Percentiles rank a stretch among this genome's conserved stretches.
Evolutionary conservation across 2,113 vertebrate genomes (phyloP).

Genomic region (Saguinus imperator): DNA sequence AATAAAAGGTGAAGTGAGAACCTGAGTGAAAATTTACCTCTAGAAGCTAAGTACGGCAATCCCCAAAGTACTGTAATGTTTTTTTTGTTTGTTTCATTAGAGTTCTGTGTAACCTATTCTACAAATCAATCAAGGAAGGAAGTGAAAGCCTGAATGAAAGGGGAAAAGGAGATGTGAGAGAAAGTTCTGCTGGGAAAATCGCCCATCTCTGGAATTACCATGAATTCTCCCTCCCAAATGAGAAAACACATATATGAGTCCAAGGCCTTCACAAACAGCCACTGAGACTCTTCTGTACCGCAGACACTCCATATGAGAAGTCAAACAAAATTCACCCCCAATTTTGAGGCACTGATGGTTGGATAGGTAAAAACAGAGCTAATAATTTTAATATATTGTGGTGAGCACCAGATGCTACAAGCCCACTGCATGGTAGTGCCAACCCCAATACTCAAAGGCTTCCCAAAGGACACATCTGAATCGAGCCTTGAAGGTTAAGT

Average conservation of each 20-base stretch:
- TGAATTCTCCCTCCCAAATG: neutral
- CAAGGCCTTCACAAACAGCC: neutral
- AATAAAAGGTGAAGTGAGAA: neutral
- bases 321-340: neutral
- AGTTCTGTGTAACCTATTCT: neutral
- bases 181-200: neutral
- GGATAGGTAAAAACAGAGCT: neutral
- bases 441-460: neutral
- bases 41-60: slow-evolving; percentile 11
- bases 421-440: neutral
- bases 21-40: slow-evolving; percentile 29
- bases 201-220: neutral
- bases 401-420: neutral
- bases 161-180: neutral
- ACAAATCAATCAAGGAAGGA: neutral
- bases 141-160: neutral
- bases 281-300: neutral
- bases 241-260: neutral
- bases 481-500: neutral
- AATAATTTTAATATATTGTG: neutral
- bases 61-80: neutral
- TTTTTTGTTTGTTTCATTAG: neutral
- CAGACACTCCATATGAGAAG: neutral
- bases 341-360: neutral
- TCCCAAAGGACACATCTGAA: neutral